Conservation (phyloP, 1,140 invertebrate genomes). For the Vanessa tameamea region DNA sequence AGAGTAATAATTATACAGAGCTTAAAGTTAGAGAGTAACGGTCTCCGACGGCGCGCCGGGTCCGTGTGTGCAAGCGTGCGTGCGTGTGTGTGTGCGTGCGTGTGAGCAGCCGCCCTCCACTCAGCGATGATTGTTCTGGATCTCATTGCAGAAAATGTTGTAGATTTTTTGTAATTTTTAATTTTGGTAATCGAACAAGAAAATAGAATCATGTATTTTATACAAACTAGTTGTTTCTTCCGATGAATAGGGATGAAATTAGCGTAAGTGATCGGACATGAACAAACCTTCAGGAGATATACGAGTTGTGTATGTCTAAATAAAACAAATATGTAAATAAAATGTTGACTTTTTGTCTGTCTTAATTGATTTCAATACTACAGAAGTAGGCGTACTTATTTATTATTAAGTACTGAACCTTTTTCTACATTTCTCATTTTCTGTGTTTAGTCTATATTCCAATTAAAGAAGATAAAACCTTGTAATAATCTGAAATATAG, state of each 20-base stretch:
- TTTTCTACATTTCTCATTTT: constrained; percentile 1
- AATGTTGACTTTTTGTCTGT: constrained; percentile 56
- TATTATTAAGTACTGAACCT: constrained; percentile 1
- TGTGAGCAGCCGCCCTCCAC: constrained; percentile 46
- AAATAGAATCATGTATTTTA: constrained; percentile 78
- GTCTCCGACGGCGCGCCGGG: constrained; percentile 39
- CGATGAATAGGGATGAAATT: constrained; percentile 71
- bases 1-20: constrained; percentile 67
- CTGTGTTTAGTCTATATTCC: constrained; percentile 2
- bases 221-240: constrained; percentile 73
- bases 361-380: constrained; percentile 22
- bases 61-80: constrained; percentile 39
- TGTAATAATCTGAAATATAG: not conserved
- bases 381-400: not conserved
- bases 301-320: constrained; percentile 70
- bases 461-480: not conserved
- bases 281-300: constrained; percentile 75
- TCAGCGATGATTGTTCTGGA: constrained; percentile 62
- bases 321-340: constrained; percentile 78
- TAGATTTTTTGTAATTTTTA: constrained; percentile 69
- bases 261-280: constrained; percentile 75
- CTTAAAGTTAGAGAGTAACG: constrained; percentile 54
- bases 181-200: constrained; percentile 67
- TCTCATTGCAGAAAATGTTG: constrained; percentile 72
- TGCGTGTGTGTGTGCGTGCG: constrained; percentile 46